A percentile compares a stretch with the other conserved stretches of the same genome.
phyloP scores from a whole-genome alignment of 64 coral and sea anemone genomes.

The Porites australiensis region DNA sequence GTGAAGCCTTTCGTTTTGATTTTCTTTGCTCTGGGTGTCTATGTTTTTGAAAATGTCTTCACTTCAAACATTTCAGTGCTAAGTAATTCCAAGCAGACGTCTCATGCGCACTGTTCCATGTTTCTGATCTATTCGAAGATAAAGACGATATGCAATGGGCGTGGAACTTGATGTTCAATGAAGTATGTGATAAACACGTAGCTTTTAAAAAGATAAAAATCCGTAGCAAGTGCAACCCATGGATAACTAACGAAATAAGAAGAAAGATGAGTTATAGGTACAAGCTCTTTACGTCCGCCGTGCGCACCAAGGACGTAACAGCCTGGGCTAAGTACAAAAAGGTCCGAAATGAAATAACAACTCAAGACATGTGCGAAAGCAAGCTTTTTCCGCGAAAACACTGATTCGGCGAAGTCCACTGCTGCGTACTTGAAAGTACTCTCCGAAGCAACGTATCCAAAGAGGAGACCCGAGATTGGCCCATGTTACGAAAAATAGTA shows the following conservation, averaged over 20 bases:
- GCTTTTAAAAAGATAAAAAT: not conserved
- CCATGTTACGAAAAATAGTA: too few relatives aligned
- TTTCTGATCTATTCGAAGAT: not conserved
- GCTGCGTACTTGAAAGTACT: not conserved
- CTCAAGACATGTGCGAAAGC: not conserved
- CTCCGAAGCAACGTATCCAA: not conserved
- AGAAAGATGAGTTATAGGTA: not conserved
- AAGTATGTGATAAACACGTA: not conserved
- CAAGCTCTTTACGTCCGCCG: not conserved
- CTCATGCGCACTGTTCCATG: not conserved
- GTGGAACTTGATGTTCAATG: constrained; percentile 8
- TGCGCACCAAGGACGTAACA: not conserved
- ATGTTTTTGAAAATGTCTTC: too few relatives aligned
- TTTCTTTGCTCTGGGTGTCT: too few relatives aligned
- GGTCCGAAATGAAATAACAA: not conserved
- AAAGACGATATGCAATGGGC: not conserved
- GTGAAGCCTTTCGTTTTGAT: too few relatives aligned
- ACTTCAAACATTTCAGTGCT: too few relatives aligned
- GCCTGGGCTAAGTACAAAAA: not conserved
- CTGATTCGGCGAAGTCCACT: not conserved
- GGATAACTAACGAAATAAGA: constrained; percentile 17
- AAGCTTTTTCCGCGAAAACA: not conserved
- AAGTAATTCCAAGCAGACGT: not conserved
- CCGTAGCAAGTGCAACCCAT: not conserved
- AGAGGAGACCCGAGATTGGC: not conserved